Conservation (phyloP, 2,113 vertebrate species). For the Argyrosomus japonicus region DNA sequence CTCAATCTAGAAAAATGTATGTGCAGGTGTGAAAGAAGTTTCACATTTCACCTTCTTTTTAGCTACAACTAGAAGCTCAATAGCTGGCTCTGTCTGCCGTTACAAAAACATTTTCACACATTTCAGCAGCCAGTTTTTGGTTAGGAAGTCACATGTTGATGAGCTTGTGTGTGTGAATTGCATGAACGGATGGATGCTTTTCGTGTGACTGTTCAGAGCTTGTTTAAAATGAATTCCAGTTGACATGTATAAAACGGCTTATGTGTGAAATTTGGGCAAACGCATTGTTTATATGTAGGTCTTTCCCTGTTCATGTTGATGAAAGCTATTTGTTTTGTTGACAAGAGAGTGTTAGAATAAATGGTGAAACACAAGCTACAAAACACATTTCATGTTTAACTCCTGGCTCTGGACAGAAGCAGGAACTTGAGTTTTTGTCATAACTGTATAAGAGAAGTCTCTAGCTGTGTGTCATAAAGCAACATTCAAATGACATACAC, state of each 20-base stretch:
- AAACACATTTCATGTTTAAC: not conserved
- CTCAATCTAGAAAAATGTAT: not conserved
- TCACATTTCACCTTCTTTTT: not conserved
- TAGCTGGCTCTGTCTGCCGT: no score
- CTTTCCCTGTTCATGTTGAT: not conserved
- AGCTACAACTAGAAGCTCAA: no score
- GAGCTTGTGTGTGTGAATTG: no score
- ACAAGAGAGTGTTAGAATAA: not conserved
- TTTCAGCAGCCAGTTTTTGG: no score
- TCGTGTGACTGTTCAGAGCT: no score
- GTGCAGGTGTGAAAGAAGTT: not conserved
- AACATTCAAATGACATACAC: not conserved
- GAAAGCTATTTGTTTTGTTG: not conserved
- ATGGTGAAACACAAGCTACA: not conserved
- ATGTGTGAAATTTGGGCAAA: no score
- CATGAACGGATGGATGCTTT: no score
- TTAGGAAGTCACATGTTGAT: no score
- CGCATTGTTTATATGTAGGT: not conserved
- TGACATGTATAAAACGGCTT: not conserved
- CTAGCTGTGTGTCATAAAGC: not conserved
- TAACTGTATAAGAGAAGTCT: conserved; percentile 36
- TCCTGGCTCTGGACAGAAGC: conserved; percentile 7
- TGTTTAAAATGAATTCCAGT: not conserved
- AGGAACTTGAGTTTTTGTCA: conserved; percentile 47
- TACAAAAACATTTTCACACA: no score